Base-by-base conservation (phyloP, 2,113 vertebrate genomes). In the Eira barbara region DNA sequence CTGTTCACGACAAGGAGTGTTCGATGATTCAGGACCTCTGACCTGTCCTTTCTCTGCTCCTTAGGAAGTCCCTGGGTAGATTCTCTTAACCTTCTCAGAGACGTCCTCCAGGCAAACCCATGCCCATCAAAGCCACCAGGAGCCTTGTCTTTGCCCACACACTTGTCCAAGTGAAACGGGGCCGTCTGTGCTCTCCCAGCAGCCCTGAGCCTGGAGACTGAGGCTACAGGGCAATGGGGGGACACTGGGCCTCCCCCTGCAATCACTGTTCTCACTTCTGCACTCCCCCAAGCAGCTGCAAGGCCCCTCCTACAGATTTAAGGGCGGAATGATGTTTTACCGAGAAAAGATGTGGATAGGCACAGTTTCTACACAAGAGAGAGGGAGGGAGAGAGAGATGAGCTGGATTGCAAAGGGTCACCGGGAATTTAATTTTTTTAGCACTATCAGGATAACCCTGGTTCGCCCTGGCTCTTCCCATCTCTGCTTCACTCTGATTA, bases 1-100 rank as follows among this genome's bases (percentile, higher is more conserved):
- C 15, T 39, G 11, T 34, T 49, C 57, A 13, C 36, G 36, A 5
- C 15, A 20, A 85, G 67, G 23, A 4, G 6, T 2, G 1, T 4
- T 4, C 1, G 11, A 2, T 6, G 23, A 7, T 11, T 27, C 2
- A 0, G 0, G 0, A 29, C 2, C 2, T 4, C 74, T 2, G 20
- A 36, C n/a, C 42, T 18, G 59, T 23, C n/a, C 78, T 23, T 25
- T 2, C 4, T 0, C 57, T 4, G 6, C 42, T 15, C 61, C 11
- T 78, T 1, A 1, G 25, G 20, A 36, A 6, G 31, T 21, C n/a
- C 57, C n/a, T 17, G 25, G 0, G 14, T 0, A 23, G 34, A 12
- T 3, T 36, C 63, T 34, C 80, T 34, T n/a, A 11, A 25, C 5
- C 23, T 39, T 34, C 49, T 63, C 6, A 8, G 4, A 29, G 10